Conservation (phyloP, 2,797 vertebrate species). For the Pteropus rufus region DNA sequence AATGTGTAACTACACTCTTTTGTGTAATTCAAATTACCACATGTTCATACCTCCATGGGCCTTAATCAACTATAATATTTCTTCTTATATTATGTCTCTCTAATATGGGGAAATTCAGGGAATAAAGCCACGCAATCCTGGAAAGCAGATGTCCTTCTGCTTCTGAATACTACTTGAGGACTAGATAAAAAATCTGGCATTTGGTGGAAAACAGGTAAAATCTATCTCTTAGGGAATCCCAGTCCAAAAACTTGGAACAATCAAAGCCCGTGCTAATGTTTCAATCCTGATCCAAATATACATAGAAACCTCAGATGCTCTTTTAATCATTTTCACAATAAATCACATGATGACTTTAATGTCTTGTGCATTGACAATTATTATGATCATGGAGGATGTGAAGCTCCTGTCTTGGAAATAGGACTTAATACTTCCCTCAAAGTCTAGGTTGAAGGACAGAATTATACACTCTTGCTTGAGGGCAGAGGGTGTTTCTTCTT, state of each 20-base stretch:
- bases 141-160: not conserved
- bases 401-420: not conserved
- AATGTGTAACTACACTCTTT: not conserved
- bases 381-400: not conserved
- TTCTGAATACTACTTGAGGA: not conserved
- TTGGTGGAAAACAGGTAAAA: not conserved
- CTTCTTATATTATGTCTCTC: not conserved
- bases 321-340: not conserved
- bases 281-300: not conserved
- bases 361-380: not conserved
- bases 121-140: not conserved
- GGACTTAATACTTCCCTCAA: not conserved
- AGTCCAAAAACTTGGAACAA: not conserved
- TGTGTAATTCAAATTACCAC: not conserved
- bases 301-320: not conserved
- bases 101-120: not conserved
- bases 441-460: not conserved
- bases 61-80: not conserved
- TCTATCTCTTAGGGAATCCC: not conserved
- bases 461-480: not conserved
- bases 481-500: not conserved
- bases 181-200: not conserved
- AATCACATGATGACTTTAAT: not conserved
- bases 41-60: not conserved
- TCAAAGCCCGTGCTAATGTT: not conserved